These are phyloP conservation scores for Bombus cullumanus DNA, from an alignment of 1,140 invertebrate species.

Conservation along the genomic window DNA sequence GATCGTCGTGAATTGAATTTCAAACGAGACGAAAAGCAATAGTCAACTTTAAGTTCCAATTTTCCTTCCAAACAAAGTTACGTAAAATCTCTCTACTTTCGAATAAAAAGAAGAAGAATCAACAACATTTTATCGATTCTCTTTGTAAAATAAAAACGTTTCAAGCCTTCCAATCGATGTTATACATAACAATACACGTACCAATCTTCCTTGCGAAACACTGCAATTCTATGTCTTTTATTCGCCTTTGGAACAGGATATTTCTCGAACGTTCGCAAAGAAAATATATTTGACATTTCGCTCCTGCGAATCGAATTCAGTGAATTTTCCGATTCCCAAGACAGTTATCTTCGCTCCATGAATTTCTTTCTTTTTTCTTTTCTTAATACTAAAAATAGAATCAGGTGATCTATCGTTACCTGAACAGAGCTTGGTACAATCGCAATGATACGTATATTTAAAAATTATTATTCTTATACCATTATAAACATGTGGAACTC, in stretches of 20 bases:
- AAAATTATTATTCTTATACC: background rate
- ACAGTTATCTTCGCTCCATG: too few relatives aligned
- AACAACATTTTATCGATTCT: background rate
- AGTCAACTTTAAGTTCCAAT: too few relatives aligned
- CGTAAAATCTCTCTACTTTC: background rate
- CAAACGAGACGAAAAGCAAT: too few relatives aligned
- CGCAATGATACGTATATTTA: too few relatives aligned
- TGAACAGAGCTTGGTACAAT: too few relatives aligned
- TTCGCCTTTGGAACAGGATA: background rate
- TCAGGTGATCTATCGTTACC: too few relatives aligned
- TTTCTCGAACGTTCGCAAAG: background rate
- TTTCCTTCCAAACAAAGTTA: too few relatives aligned
- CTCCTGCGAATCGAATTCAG: background rate
- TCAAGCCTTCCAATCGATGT: background rate
- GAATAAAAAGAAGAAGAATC: background rate
- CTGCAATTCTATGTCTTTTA: background rate
- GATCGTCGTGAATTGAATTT: too few relatives aligned
- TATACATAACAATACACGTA: background rate
- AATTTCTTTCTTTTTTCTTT: too few relatives aligned
- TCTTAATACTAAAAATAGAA: too few relatives aligned
- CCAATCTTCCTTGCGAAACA: background rate
- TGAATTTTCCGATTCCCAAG: background rate
- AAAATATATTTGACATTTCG: background rate
- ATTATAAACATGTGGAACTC: background rate
- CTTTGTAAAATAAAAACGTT: background rate